phyloP scores from a whole-genome alignment of 2,888 invertebrate species.

The Heliconius sara region DNA sequence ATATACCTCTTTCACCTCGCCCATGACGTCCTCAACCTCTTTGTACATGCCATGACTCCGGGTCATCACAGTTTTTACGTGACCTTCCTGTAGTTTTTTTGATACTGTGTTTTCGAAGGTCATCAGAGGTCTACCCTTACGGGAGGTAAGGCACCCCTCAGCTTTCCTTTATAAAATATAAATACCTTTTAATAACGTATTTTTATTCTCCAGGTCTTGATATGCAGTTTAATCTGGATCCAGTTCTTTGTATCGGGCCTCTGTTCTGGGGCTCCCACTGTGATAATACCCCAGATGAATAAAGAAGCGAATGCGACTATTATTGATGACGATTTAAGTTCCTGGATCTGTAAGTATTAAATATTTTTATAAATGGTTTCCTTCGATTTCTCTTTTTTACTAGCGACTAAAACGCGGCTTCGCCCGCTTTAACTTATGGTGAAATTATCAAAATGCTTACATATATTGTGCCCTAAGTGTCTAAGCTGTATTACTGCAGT shows the following conservation, averaged over 20 bases:
- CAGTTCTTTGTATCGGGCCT: constrained; percentile 51
- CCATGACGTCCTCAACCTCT: no score
- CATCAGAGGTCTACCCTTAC: neutral
- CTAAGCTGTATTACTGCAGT: no score
- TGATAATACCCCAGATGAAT: constrained; percentile 51
- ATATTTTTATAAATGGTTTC: no score
- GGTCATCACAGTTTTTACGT: no score
- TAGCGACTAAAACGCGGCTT: no score
- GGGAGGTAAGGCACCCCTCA: no score
- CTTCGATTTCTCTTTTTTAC: no score
- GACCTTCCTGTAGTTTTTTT: neutral
- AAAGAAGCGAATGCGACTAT: constrained; percentile 49
- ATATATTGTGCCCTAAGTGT: no score
- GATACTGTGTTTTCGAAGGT: neutral
- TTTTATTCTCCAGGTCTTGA: constrained; percentile 41
- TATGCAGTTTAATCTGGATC: constrained; percentile 50
- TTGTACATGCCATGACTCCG: no score
- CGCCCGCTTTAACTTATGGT: no score
- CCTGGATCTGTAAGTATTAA: constrained; percentile 50
- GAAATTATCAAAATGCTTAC: no score
- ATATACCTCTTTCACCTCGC: no score
- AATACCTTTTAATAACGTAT: neutral
- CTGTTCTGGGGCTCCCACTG: constrained; percentile 50
- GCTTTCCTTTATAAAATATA: neutral
- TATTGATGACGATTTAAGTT: constrained; percentile 50